Evolutionary conservation across 2,797 vertebrate genomes (phyloP), one percentile per base, ranked within the genome.

Genomic region (Myotis vivesi): DNA sequence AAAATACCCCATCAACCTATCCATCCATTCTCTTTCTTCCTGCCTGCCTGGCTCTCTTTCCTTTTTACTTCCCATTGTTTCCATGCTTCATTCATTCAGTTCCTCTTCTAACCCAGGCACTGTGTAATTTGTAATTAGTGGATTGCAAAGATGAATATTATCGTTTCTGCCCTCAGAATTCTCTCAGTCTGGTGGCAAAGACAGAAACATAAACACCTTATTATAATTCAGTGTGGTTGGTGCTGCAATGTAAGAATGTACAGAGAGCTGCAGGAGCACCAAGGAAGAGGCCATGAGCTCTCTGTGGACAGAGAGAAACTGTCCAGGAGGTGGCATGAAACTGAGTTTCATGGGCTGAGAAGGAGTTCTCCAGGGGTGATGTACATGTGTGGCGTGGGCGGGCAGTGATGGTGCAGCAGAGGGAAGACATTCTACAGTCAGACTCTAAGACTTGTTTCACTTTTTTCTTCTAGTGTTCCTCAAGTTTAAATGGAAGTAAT

Each of bases 141-240:
- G 36, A 75, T 92, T 94, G 91, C 51, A 92, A 87, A 87, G 25
- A 75, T 77, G 49, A 62, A 49, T 53, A 15, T 51, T 92, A 62
- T 73, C 20, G 62, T 89, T 91, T 95, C 79, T 95, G 16, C 38
- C 79, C 46, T 44, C 75, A 89, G 87, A 96, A 80, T 83, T 77
- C 23, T 89, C n/a, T 94, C n/a, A 64, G 38, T 91, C 69, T 89
- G 33, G 20, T 83, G 38, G 57, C 85, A 94, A 94, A 89, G 66
- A 88, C 73, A 94, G 49, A 80, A 64, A 62, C 25, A 33, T 76
- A 77, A 81, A 81, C 55, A 91, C 16, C 64, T 79, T 91, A 69
- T 30, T 59, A 51, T 23, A 62, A 55, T 83, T 79, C 15, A 6
- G 2, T 44, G 53, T 91, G 55, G 49, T 82, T 88, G 73, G 41